Evolutionary conservation across 2,888 invertebrate species (phyloP), one percentile per base, ranked within the genome.

Genomic region (Eumerus sabulonum): DNA sequence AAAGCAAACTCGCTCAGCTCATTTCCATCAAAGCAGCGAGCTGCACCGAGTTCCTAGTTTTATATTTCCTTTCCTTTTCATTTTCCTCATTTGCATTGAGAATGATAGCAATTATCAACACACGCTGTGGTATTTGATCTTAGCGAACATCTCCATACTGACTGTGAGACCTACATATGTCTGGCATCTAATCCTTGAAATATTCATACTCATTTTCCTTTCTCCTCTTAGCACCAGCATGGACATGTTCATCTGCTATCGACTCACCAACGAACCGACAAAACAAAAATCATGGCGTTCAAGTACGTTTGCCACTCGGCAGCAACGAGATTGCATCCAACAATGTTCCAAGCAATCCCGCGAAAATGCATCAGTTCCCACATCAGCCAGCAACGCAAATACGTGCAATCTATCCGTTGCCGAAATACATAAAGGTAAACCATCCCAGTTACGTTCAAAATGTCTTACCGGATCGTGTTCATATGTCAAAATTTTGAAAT

Each of bases 181-280:
- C n/a, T n/a, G n/a, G n/a, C 27, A 27, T 27, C 7, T 27, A 27
- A 27, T n/a, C n/a, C n/a, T n/a, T n/a, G n/a, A 27, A 27, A 27
- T 27, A 27, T 27, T 27, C 7, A n/a, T 27, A 27, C 7, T 27
- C 27, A 27, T 7, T 27, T 27, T 27, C 2, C 7, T 27, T 27
- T 27, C 27, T 27, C 7, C 27, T 27, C 7, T 7, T 53, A 72
- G 82, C 82, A 87, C 86, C 86, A 85, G 85, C 86, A 56, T 88
- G 87, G 88, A 88, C 85, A 84, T 88, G 85, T 84, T 86, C 85
- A 83, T 87, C 86, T 85, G 87, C 86, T 86, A 86, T 85, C 81
- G 87, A 85, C 84, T 87, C 87, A 86, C 87, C 86, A 87, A 88
- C 83, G 84, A 87, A 85, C 84, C 86, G 82, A 83, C 86, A 85